Evolutionary conservation across 1,140 invertebrate species (phyloP), one percentile per base, ranked within the genome.

Genomic region (Thaumatotibia leucotreta): DNA sequence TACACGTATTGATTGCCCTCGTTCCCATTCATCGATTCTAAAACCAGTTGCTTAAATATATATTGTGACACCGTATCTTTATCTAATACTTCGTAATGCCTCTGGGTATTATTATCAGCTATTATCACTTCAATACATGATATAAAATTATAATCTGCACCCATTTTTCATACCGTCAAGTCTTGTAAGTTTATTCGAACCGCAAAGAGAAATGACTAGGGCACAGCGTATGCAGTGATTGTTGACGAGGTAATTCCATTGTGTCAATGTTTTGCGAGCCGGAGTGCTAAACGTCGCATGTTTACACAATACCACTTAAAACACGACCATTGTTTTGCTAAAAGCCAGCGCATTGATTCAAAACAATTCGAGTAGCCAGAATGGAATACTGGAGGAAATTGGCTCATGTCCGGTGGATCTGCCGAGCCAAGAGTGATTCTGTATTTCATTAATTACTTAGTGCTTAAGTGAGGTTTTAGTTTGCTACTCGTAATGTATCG

Each of bases 321-420:
- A 75, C 68, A 75, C 66, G 62, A 62, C 69, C 71, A 83, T 84
- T 87, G 84, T 87, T 87, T 80, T 65, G 68, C 61, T 70, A 49
- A 67, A n/a, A 54, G 54, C 50, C 64, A 67, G 10, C 45, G 69
- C 32, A 65, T 64, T 68, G 20, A 61, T 75, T 71, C 79, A 82
- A 83, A 86, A 83, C 79, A 84, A 68, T 33, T 61, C 39, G 65
- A 70, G 70, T 70, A 68, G 68, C 73, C 75, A 72, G 64, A 77
- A 80, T 73, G 72, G 73, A 69, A 77, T 70, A 66, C 65, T 71
- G 70, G 65, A 76, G 78, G 80, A 82, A 79, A 79, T 76, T 68
- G 50, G 70, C 71, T 70, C 68, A 85, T 85, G 83, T 84, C 84
- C 83, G 84, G 76, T 81, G 69, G 70, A 76, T 78, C 74, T 66